Evolutionary conservation across 2,888 invertebrate genomes (phyloP).

Genomic region (Choreutis nemorana): DNA sequence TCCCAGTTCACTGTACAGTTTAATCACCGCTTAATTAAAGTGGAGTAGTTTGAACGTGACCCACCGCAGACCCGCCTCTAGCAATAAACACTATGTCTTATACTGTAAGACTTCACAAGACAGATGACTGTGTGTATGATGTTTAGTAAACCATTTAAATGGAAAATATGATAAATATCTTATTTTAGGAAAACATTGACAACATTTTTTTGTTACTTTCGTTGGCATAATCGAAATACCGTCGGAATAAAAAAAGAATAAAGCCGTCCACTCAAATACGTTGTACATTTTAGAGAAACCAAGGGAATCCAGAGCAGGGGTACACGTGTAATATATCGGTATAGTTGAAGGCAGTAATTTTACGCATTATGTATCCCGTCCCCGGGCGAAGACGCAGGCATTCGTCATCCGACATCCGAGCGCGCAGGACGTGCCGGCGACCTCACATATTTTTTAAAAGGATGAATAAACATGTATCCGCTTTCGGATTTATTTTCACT

Average conservation of each 20-base stretch:
- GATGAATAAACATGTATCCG: conserved; percentile 45
- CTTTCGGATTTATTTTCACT: conserved; percentile 43
- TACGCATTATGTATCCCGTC: conserved; percentile 60
- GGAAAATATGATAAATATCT: too few relatives aligned
- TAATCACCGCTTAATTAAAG: conserved; percentile 48
- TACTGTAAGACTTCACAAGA: too few relatives aligned
- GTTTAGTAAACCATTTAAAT: too few relatives aligned
- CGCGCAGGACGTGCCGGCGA: conserved; percentile 25
- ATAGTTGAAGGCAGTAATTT: conserved; percentile 55
- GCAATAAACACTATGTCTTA: too few relatives aligned
- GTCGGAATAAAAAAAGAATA: too few relatives aligned
- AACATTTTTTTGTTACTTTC: too few relatives aligned
- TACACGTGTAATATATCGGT: conserved; percentile 33
- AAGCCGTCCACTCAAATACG: too few relatives aligned
- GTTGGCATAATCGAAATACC: too few relatives aligned
- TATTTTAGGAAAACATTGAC: too few relatives aligned
- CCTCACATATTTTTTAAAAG: conserved; percentile 43
- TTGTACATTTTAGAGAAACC: too few relatives aligned
- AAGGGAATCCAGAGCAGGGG: conserved; percentile 6
- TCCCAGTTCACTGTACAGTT: conserved; percentile 26
- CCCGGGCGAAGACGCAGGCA: conserved; percentile 35
- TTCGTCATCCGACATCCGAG: conserved; percentile 47
- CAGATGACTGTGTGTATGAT: too few relatives aligned
- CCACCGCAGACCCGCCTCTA: too few relatives aligned
- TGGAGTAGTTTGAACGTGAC: conserved; percentile 34